Evolutionary conservation across 2,797 vertebrate species (phyloP).

Genomic region (Lepus townsendii): DNA sequence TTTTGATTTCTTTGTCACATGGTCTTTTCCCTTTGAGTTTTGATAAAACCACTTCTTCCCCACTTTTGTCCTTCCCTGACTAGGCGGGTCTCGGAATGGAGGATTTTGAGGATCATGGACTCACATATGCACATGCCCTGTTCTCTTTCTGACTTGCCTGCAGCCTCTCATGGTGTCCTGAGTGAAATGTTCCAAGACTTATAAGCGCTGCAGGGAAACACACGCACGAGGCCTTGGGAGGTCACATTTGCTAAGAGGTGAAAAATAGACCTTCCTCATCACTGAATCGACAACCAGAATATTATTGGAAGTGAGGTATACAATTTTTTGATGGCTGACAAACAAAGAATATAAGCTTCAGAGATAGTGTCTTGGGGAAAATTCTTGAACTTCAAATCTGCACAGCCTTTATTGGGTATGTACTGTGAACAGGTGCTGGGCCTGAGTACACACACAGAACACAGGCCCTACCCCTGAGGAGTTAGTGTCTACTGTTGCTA

Average conservation of each 20-base stretch:
- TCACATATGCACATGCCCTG: rapidly evolving
- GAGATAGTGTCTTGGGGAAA: not conserved
- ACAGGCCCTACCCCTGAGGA: not conserved
- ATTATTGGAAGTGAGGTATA: not conserved
- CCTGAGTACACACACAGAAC: not conserved
- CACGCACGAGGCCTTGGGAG: not conserved
- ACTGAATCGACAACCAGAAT: not conserved
- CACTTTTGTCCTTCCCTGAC: not conserved
- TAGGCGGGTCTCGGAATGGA: not conserved
- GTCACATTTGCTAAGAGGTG: not conserved
- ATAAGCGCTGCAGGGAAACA: not conserved
- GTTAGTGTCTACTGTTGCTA: not conserved
- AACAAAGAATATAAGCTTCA: not conserved
- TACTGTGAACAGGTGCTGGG: not conserved
- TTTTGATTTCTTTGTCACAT: not conserved
- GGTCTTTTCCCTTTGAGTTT: not conserved
- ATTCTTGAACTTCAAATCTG: not conserved
- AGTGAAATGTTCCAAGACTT: not conserved
- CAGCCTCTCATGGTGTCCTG: not conserved
- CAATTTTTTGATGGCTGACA: not conserved
- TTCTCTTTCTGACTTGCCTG: not conserved
- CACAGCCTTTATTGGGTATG: not conserved
- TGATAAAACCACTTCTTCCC: not conserved
- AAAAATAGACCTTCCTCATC: not conserved
- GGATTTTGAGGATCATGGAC: not conserved